Evolutionary conservation across 2,888 invertebrate species (phyloP).

Genomic region (Synergus laeviventris): DNA sequence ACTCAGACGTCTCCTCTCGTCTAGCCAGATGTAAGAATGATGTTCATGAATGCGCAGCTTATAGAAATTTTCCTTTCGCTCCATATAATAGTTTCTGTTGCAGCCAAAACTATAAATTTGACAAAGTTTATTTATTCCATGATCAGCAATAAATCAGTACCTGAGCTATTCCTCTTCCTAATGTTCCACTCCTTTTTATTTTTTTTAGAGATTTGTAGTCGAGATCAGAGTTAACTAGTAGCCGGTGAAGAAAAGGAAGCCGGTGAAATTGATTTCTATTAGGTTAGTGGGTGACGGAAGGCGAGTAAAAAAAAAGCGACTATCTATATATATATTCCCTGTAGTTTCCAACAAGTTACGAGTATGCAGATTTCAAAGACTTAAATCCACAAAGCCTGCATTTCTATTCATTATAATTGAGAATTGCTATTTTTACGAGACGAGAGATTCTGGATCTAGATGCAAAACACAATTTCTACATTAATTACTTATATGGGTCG

Average conservation of each 20-base stretch:
- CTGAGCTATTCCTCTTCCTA: background rate
- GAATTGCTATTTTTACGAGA: background rate
- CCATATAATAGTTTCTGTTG: background rate
- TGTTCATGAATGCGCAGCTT: background rate
- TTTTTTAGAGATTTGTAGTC: background rate
- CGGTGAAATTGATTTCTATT: conserved; percentile 67
- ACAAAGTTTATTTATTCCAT: background rate
- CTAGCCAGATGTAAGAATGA: background rate
- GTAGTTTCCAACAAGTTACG: conserved; percentile 22
- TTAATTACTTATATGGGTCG: background rate
- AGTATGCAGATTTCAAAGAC: conserved; percentile 26
- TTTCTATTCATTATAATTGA: background rate
- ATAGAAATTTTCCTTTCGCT: conserved; percentile 28
- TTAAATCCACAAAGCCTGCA: background rate
- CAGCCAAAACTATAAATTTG: background rate
- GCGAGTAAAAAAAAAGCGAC: conserved; percentile 45
- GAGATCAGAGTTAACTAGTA: conserved; percentile 13
- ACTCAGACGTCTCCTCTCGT: background rate
- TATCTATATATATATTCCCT: conserved; percentile 27
- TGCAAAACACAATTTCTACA: background rate
- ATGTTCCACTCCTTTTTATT: background rate
- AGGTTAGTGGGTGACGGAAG: conserved; percentile 68
- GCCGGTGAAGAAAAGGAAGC: conserved; percentile 43
- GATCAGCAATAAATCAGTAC: background rate
- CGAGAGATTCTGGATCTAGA: background rate